phyloP scores from a whole-genome alignment of 2,113 vertebrate genomes.

The Lanius ludovicianus region DNA sequence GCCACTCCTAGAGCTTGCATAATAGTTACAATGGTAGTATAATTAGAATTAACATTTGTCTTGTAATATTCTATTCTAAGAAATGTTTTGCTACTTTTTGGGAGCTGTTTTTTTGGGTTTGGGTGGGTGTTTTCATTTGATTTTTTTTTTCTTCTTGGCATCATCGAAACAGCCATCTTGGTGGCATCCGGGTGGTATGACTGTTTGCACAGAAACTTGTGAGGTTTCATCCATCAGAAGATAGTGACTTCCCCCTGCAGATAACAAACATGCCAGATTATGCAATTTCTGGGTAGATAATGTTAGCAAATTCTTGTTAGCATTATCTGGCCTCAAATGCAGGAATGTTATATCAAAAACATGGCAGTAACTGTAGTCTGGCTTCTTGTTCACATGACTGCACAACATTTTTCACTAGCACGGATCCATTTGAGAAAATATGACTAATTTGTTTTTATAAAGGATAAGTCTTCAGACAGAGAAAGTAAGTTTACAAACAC shows the following conservation, averaged over 20 bases:
- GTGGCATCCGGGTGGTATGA: conserved; percentile 61
- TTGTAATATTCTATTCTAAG: neutral
- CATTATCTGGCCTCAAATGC: neutral
- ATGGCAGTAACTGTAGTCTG: neutral
- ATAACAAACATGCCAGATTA: neutral
- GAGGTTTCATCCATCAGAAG: conserved; percentile 74
- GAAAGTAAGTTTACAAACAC: neutral
- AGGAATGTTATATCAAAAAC: neutral
- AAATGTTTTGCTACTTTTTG: neutral
- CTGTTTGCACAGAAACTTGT: conserved; percentile 65
- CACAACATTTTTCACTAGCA: neutral
- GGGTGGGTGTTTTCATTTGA: rapidly evolving
- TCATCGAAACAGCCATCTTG: conserved; percentile 52
- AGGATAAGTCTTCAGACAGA: neutral
- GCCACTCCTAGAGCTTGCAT: neutral
- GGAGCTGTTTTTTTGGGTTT: neutral
- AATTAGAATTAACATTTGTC: neutral
- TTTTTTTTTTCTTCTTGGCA: conserved; percentile 34
- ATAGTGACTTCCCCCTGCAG: conserved; percentile 72
- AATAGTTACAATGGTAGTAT: neutral
- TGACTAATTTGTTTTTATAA: neutral
- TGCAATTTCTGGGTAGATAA: conserved; percentile 14
- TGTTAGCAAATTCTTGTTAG: neutral
- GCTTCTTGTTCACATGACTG: neutral
- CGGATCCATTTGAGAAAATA: neutral